Evolutionary conservation across 2,113 vertebrate genomes (phyloP), one percentile per base, ranked within the genome.

Genomic region (Semicossyphus pulcher): DNA sequence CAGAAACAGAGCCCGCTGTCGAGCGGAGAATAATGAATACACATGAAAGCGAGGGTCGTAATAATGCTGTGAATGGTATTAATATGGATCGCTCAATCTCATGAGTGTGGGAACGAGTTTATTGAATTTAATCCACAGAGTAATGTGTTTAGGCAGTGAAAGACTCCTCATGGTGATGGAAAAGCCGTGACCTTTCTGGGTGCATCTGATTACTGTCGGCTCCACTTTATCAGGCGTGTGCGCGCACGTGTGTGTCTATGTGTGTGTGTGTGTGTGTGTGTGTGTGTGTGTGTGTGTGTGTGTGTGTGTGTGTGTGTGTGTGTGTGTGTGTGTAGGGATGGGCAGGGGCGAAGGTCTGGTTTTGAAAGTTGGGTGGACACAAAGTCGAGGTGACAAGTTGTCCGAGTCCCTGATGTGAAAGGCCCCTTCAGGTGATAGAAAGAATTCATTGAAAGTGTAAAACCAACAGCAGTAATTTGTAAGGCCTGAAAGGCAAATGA

Each of bases 181-280:
- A 44, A 62, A 31, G 71, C 66, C 48, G 61, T 63, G 80, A 88
- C 86, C 86, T 88, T 88, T 88, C 44, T 21, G 53, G 49, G 60
- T 78, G 70, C 77, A 83, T 88, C 57, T 86, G 74, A 85, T 86
- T 83, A 78, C 37, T 81, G 82, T 80, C 82, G 0, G 49, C 70
- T 81, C 66, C 65, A 66, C 66, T 88, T 78, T 41, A 67, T 78
- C 83, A 29, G 18, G 10, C 7, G 0, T 3, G 20, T 15, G 59
- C 42, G 66, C 48, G 32, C 66, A 53, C 48, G 26, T 54, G 28
- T 29, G 44, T 52, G 52, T 44, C 32, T 52, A 37, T 18, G 61
- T 37, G 18, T 4, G 25, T 7, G n/a, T 25, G 64, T 54, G n/a
- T n/a, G n/a, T n/a, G n/a, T n/a, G n/a, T n/a, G n/a, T n/a, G n/a